These are phyloP conservation scores for Sarcophaga variegata DNA, from an alignment of 2,888 invertebrate species.

Conservation along the genomic window DNA sequence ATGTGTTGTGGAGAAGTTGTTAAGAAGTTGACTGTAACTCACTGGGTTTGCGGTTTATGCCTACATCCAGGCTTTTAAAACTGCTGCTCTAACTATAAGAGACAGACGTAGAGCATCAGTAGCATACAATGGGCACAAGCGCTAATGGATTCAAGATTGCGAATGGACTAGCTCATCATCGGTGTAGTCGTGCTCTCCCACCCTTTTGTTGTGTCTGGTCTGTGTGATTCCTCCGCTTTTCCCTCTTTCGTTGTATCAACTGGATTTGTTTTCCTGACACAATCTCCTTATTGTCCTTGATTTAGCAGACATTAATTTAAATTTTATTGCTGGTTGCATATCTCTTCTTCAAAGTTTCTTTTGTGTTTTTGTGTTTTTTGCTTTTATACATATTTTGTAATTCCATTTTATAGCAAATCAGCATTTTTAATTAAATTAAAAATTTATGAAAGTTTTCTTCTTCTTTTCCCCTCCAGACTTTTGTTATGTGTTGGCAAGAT, in stretches of 20 bases:
- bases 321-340: conserved; percentile 43
- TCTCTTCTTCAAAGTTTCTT: conserved; percentile 3
- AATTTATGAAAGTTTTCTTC: conserved; percentile 23
- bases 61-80: too few species aligned
- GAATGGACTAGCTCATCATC: too few species aligned
- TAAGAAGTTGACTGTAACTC: too few species aligned
- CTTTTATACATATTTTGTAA: neutral
- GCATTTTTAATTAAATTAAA: conserved; percentile 46
- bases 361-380: neutral
- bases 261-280: neutral
- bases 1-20: too few species aligned
- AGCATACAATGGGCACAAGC: too few species aligned
- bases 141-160: too few species aligned
- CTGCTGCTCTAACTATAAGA: too few species aligned
- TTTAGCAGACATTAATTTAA: conserved; percentile 32
- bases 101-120: too few species aligned
- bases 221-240: too few species aligned
- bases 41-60: too few species aligned
- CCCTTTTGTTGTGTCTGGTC: too few species aligned
- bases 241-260: neutral
- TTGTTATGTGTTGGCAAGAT: conserved; percentile 1
- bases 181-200: too few species aligned
- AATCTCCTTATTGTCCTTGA: conserved; percentile 28
- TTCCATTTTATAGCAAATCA: conserved; percentile 37
- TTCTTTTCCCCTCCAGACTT: neutral